Evolutionary conservation across 2,797 vertebrate genomes (phyloP).

Genomic region (Oryzias sinensis): DNA sequence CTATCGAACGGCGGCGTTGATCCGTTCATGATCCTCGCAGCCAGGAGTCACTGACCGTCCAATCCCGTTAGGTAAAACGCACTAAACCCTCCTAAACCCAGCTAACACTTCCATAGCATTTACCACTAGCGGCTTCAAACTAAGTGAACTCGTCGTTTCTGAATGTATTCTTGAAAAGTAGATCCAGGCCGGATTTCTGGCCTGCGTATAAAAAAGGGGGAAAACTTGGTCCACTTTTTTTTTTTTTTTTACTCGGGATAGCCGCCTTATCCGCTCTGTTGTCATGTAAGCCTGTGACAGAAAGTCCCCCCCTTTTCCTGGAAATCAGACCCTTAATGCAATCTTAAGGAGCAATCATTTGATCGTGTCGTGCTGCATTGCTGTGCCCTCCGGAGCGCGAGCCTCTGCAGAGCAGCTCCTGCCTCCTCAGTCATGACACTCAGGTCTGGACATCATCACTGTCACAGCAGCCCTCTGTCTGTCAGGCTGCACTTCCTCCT

Average conservation of each 20-base stretch:
- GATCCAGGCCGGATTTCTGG: constrained; percentile 9
- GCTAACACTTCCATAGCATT: neutral
- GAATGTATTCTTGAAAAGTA: neutral
- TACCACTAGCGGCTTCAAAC: neutral
- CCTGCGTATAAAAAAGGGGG: constrained; percentile 1
- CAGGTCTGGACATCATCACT: constrained; percentile 67
- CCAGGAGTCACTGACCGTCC: constrained; percentile 2
- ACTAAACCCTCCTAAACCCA: neutral
- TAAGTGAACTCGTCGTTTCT: neutral
- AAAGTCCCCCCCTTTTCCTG: neutral
- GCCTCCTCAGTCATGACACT: constrained; percentile 47
- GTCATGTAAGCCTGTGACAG: neutral
- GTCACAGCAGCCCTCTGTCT: constrained; percentile 53
- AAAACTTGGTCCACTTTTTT: neutral
- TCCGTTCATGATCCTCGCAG: constrained; percentile 12
- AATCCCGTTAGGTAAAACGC: neutral
- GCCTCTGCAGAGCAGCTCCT: constrained; percentile 7
- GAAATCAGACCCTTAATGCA: neutral
- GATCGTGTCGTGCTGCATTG: too few relatives aligned
- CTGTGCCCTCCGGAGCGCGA: too few relatives aligned
- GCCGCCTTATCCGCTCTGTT: constrained; percentile 13
- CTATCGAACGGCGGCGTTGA: neutral
- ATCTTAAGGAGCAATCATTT: too few relatives aligned
- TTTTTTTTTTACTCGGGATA: constrained; percentile 1
- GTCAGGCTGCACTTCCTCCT: constrained; percentile 58